Evolutionary conservation across 2,797 vertebrate genomes (phyloP).

Genomic region (Bradypodion ventrale): DNA sequence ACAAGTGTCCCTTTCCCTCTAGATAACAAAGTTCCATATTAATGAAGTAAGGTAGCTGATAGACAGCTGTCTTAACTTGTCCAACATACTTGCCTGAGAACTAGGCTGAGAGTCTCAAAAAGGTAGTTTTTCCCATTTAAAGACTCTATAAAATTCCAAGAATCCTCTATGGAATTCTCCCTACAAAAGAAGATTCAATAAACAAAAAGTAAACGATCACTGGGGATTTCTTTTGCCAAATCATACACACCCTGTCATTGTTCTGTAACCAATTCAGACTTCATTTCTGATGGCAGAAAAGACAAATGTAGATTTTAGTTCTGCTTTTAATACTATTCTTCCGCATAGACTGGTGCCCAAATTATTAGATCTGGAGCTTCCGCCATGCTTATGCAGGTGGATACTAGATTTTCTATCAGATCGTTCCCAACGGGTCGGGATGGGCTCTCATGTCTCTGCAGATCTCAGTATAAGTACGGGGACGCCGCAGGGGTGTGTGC

Average conservation of each 20-base stretch:
- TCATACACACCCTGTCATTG: constrained; percentile 42
- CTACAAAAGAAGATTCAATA: constrained; percentile 58
- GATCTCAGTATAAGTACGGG: no score
- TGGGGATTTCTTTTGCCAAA: constrained; percentile 56
- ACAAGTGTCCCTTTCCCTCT: constrained; percentile 16
- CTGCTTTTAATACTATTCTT: no score
- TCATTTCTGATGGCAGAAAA: constrained; percentile 39
- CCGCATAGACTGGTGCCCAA: no score
- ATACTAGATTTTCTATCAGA: no score
- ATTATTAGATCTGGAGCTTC: no score
- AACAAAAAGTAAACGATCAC: constrained; percentile 50
- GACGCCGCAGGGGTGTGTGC: no score
- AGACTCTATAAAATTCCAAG: constrained; percentile 56
- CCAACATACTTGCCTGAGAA: constrained; percentile 35
- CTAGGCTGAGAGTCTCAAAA: constrained; percentile 46
- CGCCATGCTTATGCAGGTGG: no score
- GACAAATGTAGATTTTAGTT: no score
- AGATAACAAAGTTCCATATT: constrained; percentile 44
- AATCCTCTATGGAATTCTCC: constrained; percentile 59
- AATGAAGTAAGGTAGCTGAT: constrained; percentile 37
- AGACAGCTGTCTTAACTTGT: constrained; percentile 43
- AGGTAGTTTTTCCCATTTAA: constrained; percentile 27
- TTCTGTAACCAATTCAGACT: constrained; percentile 31
- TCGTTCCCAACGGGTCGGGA: no score
- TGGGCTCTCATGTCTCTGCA: no score